Evolutionary conservation across 2,113 vertebrate genomes (phyloP).

Genomic region (Rhombomys opimus): DNA sequence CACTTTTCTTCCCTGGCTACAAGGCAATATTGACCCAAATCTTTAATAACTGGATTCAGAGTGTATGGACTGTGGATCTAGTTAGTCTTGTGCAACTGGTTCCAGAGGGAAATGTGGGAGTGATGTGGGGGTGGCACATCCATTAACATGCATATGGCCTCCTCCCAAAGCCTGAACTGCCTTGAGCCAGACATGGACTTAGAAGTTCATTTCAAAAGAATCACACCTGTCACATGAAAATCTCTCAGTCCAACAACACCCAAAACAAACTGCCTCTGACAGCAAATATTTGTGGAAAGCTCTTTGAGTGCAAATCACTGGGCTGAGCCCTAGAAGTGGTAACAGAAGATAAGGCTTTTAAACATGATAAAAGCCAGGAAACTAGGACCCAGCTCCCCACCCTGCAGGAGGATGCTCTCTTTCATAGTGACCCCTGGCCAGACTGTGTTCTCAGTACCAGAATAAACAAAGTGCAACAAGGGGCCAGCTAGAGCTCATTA

Average conservation of each 20-base stretch:
- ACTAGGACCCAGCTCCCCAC: neutral
- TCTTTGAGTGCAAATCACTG: neutral
- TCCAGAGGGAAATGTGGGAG: neutral
- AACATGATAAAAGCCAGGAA: neutral
- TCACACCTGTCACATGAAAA: constrained; percentile 31
- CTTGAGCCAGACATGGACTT: neutral
- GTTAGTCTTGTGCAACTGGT: neutral
- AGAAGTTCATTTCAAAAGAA: constrained; percentile 22
- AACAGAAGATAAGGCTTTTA: neutral
- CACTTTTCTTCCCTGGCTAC: neutral
- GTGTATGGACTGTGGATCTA: neutral
- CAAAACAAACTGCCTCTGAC: neutral
- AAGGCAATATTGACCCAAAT: neutral
- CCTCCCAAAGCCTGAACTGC: neutral
- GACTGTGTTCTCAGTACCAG: neutral
- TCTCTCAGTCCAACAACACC: neutral
- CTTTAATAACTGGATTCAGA: neutral
- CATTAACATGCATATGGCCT: neutral
- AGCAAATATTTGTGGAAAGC: constrained; percentile 21
- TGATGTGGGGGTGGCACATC: neutral
- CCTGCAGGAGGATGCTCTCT: neutral
- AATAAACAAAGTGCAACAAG: neutral
- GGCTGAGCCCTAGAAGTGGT: neutral
- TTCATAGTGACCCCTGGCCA: neutral
- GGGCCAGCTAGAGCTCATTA: neutral